Evolutionary conservation across 2,113 vertebrate genomes (phyloP), one percentile per base, ranked within the genome.

Genomic region (Pygoscelis antarcticus): DNA sequence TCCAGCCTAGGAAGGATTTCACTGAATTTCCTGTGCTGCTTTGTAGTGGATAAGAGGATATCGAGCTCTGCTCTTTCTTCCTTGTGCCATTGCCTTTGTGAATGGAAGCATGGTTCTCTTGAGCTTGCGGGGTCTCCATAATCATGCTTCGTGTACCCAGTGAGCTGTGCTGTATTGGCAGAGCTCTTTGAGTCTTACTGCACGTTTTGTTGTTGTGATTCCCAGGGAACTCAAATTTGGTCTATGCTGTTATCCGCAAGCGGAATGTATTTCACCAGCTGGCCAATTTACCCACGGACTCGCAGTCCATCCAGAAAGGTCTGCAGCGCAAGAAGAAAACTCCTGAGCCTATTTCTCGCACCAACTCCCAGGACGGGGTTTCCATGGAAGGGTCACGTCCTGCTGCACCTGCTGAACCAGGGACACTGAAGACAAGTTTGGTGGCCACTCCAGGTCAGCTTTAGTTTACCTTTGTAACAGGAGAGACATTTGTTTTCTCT

Each of bases 231-330:
- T 99, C 99, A 83, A 99, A 99, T 95, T 95, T 99, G 96, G 99
- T 99, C 30, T 99, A 99, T 2, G 99, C 99, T 93, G 99, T 99
- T 95, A 99, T 99, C 97, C 99, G 99, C 72, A 99, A 99, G 94
- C 99, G 99, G 34, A 99, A 99, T 1, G 98, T 99, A 42, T 99
- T 99, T 97, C 99, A 99, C 95, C 99, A 99, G 98, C 97, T 99
- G 97, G 99, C 99, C 96, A 99, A 99, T 97, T 95, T 99, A 62
- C 99, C 99, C 61, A 99, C 99, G 0, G 99, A 99, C 90, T 85
- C 98, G 0, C 97, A 98, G 25, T 92, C 99, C 95, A 99, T 99
- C 97, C 99, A 99, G 95, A 99, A 99, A 82, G 99, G 99, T 9
- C 97, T 99, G 96, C 99, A 99, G 97, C 98, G 98, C 87, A 99